A percentile compares a stretch with the other conserved stretches of the same genome.
Conservation (phyloP, 2,113 vertebrate genomes). For the Dendropsophus ebraccatus region DNA sequence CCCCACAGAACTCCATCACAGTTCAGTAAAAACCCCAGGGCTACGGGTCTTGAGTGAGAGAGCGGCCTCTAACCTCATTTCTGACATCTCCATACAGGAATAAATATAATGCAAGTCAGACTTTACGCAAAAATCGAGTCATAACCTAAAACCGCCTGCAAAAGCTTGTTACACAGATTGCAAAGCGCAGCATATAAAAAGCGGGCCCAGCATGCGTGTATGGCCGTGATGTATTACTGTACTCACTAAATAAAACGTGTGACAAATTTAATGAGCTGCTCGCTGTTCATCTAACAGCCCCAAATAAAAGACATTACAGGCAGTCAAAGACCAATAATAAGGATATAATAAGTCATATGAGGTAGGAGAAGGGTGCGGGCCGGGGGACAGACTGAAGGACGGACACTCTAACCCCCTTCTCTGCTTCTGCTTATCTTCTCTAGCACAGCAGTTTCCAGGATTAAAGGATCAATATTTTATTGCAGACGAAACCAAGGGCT, state of each 20-base stretch:
- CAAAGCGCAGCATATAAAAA: not conserved
- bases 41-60: too few relatives aligned
- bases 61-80: too few relatives aligned
- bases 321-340: not conserved
- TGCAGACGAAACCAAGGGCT: slow-evolving; percentile 41
- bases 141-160: not conserved
- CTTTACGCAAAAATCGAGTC: too few relatives aligned
- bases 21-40: too few relatives aligned
- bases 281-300: not conserved
- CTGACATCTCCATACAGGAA: not conserved
- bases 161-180: not conserved
- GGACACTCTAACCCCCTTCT: not conserved
- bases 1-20: too few relatives aligned
- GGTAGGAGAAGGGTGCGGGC: not conserved
- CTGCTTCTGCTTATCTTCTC: slow-evolving; percentile 19
- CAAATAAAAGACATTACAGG: not conserved
- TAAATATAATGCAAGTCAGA: not conserved
- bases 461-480: slow-evolving; percentile 56
- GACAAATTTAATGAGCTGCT: slow-evolving; percentile 11
- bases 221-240: not conserved
- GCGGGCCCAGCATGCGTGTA: not conserved
- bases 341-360: not conserved
- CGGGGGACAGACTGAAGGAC: slow-evolving; percentile 29
- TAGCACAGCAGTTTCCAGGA: slow-evolving; percentile 43
- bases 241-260: not conserved